phyloP scores from a whole-genome alignment of 2,113 vertebrate species.

The Mungos mungo region DNA sequence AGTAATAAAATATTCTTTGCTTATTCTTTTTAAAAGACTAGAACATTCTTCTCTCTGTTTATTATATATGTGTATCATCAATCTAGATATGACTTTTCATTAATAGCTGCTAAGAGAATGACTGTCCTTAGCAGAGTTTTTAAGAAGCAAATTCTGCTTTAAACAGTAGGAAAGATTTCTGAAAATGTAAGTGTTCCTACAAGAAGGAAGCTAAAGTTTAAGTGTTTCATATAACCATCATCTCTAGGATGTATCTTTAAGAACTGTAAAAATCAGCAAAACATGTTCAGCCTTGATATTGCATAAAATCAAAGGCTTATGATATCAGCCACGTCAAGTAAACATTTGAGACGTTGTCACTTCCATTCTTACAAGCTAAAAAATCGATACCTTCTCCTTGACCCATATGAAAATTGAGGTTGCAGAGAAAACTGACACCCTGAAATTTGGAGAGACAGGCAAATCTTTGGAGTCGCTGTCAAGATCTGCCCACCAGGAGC shows the following conservation, averaged over 20 bases:
- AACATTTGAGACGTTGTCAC: not conserved
- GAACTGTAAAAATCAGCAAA: not conserved
- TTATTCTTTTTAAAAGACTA: not conserved
- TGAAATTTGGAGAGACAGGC: not conserved
- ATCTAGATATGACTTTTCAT: not conserved
- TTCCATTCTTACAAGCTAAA: not conserved
- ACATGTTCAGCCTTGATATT: not conserved
- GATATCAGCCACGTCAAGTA: not conserved
- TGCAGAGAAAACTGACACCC: not conserved
- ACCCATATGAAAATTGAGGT: not conserved
- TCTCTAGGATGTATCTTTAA: not conserved
- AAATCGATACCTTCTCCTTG: conserved; percentile 20
- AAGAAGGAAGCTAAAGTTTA: not conserved
- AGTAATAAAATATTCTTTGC: not conserved
- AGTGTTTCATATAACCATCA: not conserved
- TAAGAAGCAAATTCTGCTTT: not conserved
- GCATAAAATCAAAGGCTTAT: not conserved
- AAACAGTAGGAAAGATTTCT: not conserved
- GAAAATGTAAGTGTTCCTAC: not conserved
- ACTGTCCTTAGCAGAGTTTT: not conserved
- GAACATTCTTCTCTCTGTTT: not conserved
- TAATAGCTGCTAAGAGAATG: not conserved
- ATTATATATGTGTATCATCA: not conserved
- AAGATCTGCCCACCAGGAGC: not conserved
- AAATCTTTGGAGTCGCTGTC: not conserved